Evolutionary conservation across 2,113 vertebrate genomes (phyloP).

Genomic region (Psittacus erithacus): DNA sequence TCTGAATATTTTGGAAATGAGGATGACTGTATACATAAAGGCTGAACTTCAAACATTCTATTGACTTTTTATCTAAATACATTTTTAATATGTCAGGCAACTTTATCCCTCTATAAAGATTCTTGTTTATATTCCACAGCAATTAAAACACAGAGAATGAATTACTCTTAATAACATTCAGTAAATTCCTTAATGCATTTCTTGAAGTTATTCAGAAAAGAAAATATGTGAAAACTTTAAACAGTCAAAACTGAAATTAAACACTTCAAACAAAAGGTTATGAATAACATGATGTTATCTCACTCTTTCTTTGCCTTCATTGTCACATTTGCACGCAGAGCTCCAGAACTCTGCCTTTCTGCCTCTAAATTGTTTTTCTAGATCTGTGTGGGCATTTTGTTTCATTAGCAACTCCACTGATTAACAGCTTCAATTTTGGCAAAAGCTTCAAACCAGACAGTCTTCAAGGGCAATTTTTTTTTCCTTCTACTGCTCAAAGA

Average conservation of each 20-base stretch:
- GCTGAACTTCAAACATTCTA: background rate
- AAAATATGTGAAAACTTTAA: background rate
- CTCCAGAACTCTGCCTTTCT: background rate
- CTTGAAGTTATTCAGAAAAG: background rate
- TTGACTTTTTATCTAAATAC: background rate
- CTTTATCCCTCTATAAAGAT: background rate
- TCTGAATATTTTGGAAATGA: background rate
- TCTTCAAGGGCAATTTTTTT: background rate
- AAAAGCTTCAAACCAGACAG: background rate
- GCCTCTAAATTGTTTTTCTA: background rate
- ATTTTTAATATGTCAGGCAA: background rate
- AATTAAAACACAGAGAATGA: background rate
- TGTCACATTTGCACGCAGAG: background rate
- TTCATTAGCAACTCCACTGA: background rate
- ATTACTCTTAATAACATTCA: background rate
- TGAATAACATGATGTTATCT: background rate
- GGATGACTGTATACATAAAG: background rate
- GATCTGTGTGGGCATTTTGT: background rate
- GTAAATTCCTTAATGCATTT: background rate
- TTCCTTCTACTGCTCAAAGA: background rate
- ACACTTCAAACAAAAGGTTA: background rate
- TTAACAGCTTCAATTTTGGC: background rate
- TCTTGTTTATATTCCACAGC: background rate
- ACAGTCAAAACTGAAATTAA: background rate
- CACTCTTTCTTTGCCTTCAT: background rate